Percentiles rank a stretch among this genome's conserved stretches.
phyloP scores from a whole-genome alignment of 2,888 invertebrate species.

The Lithophane ornitopus region DNA sequence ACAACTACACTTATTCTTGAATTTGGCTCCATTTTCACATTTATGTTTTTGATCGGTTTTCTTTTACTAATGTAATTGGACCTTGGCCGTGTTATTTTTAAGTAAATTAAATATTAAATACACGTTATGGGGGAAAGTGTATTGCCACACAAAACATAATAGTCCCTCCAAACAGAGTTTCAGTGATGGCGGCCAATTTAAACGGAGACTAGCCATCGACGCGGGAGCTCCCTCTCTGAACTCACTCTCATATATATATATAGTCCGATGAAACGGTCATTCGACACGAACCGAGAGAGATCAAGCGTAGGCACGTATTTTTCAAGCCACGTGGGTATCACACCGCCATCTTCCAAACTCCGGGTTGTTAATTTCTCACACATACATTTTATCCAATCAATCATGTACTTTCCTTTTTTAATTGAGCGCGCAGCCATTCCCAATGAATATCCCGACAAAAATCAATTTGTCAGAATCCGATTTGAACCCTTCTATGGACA shows the following conservation, averaged over 20 bases:
- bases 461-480: constrained; percentile 25
- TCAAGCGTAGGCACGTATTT: neutral
- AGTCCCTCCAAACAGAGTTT: neutral
- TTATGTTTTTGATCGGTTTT: too few relatives aligned
- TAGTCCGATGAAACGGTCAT: neutral
- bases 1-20: too few relatives aligned
- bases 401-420: neutral
- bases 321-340: neutral
- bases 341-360: neutral
- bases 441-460: constrained; percentile 21
- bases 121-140: neutral
- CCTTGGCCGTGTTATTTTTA: neutral
- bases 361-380: neutral
- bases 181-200: neutral
- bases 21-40: too few relatives aligned
- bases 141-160: neutral
- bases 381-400: constrained; percentile 5
- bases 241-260: neutral
- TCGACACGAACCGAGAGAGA: neutral
- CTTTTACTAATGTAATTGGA: neutral
- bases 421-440: neutral
- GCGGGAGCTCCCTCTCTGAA: neutral
- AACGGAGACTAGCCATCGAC: too few relatives aligned
- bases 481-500: constrained; percentile 12
- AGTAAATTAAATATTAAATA: neutral